These are phyloP conservation scores for Lycopodina hypogea DNA, from an alignment of 37 sponge, comb jelly and placozoan genomes.

Conservation along the genomic window DNA sequence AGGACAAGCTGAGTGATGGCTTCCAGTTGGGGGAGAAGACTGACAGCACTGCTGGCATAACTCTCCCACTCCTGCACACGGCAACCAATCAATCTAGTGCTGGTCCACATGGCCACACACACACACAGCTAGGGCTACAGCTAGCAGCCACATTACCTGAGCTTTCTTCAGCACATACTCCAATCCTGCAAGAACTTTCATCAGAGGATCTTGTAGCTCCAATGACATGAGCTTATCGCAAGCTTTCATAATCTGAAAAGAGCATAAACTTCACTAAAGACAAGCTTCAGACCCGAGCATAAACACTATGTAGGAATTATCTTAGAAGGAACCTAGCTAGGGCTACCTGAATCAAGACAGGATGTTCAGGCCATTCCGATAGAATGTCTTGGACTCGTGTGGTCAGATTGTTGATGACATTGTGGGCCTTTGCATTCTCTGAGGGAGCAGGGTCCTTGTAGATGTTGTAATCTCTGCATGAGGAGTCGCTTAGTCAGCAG, in stretches of 20 bases:
- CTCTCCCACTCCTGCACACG: slow-evolving; percentile 84
- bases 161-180: slow-evolving; percentile 81
- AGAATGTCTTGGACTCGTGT: slow-evolving; percentile 33
- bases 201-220: slow-evolving; percentile 56
- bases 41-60: slow-evolving; percentile 69
- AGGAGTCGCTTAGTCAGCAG: not conserved
- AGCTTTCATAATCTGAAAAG: slow-evolving; percentile 41
- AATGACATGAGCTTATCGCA: slow-evolving; percentile 59
- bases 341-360: slow-evolving; percentile 74
- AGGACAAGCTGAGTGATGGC: slow-evolving; percentile 61
- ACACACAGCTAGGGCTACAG: not conserved
- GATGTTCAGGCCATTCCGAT: slow-evolving; percentile 81
- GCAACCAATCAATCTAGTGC: not conserved
- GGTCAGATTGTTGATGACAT: slow-evolving; percentile 26
- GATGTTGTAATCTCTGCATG: slow-evolving; percentile 41
- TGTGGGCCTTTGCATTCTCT: slow-evolving; percentile 24
- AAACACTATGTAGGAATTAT: not conserved
- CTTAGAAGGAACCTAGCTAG: not conserved
- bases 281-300: not conserved
- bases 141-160: too few species aligned
- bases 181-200: slow-evolving; percentile 82
- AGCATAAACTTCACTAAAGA: not conserved
- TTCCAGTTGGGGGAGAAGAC: slow-evolving; percentile 51
- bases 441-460: slow-evolving; percentile 55
- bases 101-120: not conserved